Base-by-base conservation (phyloP, 2,888 invertebrate species). In the Pterobdella sp. region DNA sequence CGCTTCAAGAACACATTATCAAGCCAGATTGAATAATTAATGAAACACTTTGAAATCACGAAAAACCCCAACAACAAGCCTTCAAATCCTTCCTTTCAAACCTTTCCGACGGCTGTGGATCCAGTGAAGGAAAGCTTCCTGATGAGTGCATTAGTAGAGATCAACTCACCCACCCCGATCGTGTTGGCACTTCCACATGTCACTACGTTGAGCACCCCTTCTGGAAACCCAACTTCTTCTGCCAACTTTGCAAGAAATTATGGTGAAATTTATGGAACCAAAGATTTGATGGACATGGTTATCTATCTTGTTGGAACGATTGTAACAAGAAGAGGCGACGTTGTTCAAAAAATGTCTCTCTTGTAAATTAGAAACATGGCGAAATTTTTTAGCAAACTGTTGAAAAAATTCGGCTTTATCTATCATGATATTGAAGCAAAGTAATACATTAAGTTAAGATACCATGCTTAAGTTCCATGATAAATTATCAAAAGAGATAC, bases 101-200 rank as follows among this genome's bases (percentile, higher is more conserved):
- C 87, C 86, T 93, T 94, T 2, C 97, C 97, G 63, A 95, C 93
- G 76, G 86, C 86, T 0, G 95, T 96, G 3, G 95, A 96, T n/a
- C 86, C 84, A 2, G 98, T 99, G 82, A 98, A 98, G 2, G 96
- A 96, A 74, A 98, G 88, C 52, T 91, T 93, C 66, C 91, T 88
- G 52, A 98, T 88, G 78, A 88, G 87, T 3, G 90, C 89, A 83
- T 91, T 90, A 80, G 90, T 88, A 82, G 96, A 96, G 68, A 99
- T 84, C 29, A 90, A 86, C 82, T 90, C 89, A 0, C 97, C 97
- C 74, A 98, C 89, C 1, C 85, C 85, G 0, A 90, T 85, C 0
- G 92, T 90, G 84, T 92, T 90, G 72, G 87, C 86, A 66, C 91
- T 86, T 72, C 89, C 88, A 75, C 82, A 79, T 22, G 97, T 94